Conservation (phyloP, 2,888 invertebrate species). For the Diarsia dahlii region DNA sequence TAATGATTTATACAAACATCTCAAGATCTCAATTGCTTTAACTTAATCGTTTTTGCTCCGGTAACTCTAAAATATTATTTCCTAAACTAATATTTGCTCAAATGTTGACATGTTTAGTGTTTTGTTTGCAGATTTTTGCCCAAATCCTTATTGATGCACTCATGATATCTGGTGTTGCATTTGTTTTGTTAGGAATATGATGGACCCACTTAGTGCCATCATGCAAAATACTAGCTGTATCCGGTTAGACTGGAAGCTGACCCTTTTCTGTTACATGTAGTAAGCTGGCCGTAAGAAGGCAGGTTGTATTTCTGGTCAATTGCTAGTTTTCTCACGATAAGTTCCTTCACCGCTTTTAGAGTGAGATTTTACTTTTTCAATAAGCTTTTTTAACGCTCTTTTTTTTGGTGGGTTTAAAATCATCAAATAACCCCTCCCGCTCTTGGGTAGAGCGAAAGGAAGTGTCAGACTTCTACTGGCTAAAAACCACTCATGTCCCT, state of each 20-base stretch:
- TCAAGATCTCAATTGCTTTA: constrained; percentile 32
- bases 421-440: too few species aligned
- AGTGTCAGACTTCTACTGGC: too few species aligned
- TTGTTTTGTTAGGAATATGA: constrained; percentile 12
- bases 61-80: constrained; percentile 39
- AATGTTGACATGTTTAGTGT: constrained; percentile 59
- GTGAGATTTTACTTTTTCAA: too few species aligned
- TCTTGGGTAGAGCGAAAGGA: too few species aligned
- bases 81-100: constrained; percentile 55
- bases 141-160: constrained; percentile 20
- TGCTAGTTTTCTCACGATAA: background rate
- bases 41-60: constrained; percentile 30
- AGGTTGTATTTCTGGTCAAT: background rate
- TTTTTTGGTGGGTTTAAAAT: too few species aligned
- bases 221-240: background rate
- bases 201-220: background rate
- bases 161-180: background rate
- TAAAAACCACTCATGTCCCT: too few species aligned
- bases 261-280: background rate
- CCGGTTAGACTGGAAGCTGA: too few species aligned
- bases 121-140: constrained; percentile 40
- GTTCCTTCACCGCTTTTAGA: background rate
- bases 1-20: constrained; percentile 31
- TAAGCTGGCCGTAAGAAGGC: background rate
- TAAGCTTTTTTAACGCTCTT: background rate